These are phyloP conservation scores for Luperina testacea DNA, from an alignment of 2,888 invertebrate species.

Conservation along the genomic window DNA sequence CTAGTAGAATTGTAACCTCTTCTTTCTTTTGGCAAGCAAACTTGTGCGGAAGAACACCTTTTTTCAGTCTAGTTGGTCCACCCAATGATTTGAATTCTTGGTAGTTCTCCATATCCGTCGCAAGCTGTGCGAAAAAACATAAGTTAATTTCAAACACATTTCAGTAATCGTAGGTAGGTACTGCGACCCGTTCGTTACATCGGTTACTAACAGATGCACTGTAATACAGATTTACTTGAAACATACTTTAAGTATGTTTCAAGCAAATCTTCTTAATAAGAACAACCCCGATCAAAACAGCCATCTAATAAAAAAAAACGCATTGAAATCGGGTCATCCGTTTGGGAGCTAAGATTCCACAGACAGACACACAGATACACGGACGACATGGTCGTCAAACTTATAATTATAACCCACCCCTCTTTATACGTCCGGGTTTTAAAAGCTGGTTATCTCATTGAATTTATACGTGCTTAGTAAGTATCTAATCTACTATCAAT, in stretches of 20 bases:
- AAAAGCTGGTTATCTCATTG: not conserved
- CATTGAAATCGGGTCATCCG: not conserved
- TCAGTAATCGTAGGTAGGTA: not conserved
- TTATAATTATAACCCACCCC: not conserved
- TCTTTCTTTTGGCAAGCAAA: slow-evolving; percentile 36
- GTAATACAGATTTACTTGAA: not conserved
- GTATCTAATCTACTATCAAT: not conserved
- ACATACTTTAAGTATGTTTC: too few species aligned
- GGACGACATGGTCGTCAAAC: not conserved
- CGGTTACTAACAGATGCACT: not conserved
- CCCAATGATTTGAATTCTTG: slow-evolving; percentile 13
- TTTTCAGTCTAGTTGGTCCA: slow-evolving; percentile 16
- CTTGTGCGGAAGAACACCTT: slow-evolving; percentile 43
- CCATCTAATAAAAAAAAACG: not conserved
- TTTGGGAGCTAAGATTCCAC: not conserved
- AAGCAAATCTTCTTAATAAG: too few species aligned
- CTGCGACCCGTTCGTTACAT: not conserved
- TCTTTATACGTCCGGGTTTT: not conserved
- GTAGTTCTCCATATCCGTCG: slow-evolving; percentile 27
- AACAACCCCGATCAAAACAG: not conserved
- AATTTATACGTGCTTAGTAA: not conserved
- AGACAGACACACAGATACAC: too few species aligned
- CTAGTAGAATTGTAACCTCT: slow-evolving; percentile 17
- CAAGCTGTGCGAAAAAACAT: slow-evolving; percentile 20
- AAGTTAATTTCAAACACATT: not conserved